Base-by-base conservation (phyloP, 2,113 vertebrate genomes). In the Campylorhamphus procurvoides region DNA sequence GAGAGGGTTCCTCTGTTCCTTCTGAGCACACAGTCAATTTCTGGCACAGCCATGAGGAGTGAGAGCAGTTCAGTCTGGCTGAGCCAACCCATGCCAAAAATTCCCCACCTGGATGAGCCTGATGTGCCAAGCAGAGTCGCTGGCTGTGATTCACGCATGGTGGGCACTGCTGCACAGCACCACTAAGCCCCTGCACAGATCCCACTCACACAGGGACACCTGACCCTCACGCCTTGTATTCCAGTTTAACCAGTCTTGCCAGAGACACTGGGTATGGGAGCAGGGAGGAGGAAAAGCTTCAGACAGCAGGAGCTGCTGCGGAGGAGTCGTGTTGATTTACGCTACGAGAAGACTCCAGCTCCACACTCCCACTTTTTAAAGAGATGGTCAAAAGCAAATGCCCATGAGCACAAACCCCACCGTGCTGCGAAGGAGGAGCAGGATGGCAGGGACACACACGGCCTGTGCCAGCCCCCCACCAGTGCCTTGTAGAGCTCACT, bases 181-280 rank as follows among this genome's bases (percentile, higher is more conserved):
- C 10, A 4, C 49, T 6, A 31, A 63, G 64, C 82, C 55, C 49
- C 31, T 3, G 2, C 1, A 7, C 0, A 1, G 12, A 33, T 8
- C 14, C 27, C 40, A n/a, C 35, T 81, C 0, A 1, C 27, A 40
- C 33, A 56, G 14, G 11, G 89, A 35, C 40, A 13, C 35, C 35
- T 1, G 3, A 64, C 33, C 28, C 62, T 79, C 27, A 2, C 39
- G 63, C 39, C 28, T 52, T 15, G 19, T 29, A 27, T 60, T 85
- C 75, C 42, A 56, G 76, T 80, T 92, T 67, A 92, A 82, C 62
- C 58, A 79, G 78, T 66, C 58, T 72, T 60, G 31, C 23, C 59
- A 90, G 86, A 42, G 55, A 55, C 15, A 19, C 17, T 40, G 49
- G 56, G 22, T 17, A 60, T 44, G 56, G 68, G 66, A 93, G 35